Conservation (phyloP, 2,113 vertebrate genomes). For the Clupea harengus region DNA sequence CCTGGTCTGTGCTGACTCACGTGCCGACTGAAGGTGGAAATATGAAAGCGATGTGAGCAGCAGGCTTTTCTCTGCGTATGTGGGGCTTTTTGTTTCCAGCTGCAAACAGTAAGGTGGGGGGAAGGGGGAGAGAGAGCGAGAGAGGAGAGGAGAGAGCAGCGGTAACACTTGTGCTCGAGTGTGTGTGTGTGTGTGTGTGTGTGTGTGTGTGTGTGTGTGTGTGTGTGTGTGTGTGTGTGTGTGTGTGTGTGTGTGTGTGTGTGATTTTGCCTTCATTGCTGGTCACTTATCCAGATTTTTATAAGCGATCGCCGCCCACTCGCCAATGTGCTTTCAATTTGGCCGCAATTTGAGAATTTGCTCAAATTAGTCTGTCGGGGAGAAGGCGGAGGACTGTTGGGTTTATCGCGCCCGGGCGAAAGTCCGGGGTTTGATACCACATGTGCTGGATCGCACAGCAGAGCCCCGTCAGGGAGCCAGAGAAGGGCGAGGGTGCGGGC, state of each 20-base stretch:
- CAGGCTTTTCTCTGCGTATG: constrained; percentile 51
- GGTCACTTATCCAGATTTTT: constrained; percentile 75
- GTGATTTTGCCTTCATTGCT: constrained; percentile 65
- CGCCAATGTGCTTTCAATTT: constrained; percentile 82
- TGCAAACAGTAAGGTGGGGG: constrained; percentile 61
- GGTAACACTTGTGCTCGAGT: background rate
- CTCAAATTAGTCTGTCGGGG: constrained; percentile 78
- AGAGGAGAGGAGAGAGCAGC: background rate
- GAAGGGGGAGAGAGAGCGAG: background rate
- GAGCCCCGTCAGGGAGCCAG: background rate
- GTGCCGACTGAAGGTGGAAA: background rate
- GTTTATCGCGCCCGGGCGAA: constrained; percentile 65
- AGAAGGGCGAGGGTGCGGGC: background rate
- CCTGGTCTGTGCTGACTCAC: constrained; percentile 11
- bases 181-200: constrained; percentile 1
- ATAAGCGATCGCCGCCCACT: constrained; percentile 70
- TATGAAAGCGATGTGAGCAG: background rate
- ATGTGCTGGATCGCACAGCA: background rate
- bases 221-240: background rate
- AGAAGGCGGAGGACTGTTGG: constrained; percentile 63
- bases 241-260: constrained; percentile 47
- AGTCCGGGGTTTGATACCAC: constrained; percentile 3
- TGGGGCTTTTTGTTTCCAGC: constrained; percentile 51
- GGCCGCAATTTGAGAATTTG: constrained; percentile 81
- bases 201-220: background rate